A percentile compares a stretch with the other conserved stretches of the same genome.
Evolutionary conservation across 2,888 invertebrate species (phyloP).

Genomic region (Aethes cnicana): DNA sequence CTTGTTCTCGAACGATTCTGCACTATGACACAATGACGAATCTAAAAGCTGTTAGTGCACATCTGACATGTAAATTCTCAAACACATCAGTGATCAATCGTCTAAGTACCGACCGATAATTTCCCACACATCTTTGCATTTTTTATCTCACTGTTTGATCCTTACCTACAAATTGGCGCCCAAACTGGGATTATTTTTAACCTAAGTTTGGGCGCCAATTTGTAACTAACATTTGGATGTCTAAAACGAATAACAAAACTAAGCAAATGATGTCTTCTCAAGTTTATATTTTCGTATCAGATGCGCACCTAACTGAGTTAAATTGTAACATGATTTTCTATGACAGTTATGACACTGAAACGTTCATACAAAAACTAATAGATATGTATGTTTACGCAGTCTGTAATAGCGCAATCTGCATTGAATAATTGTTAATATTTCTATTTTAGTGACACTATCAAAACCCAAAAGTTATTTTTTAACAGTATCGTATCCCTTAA

Average conservation of each 20-base stretch:
- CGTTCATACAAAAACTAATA: constrained; percentile 51
- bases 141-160: too few relatives aligned
- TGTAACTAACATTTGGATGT: too few relatives aligned
- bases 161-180: too few relatives aligned
- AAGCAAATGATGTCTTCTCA: too few relatives aligned
- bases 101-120: too few relatives aligned
- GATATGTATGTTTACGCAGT: constrained; percentile 57
- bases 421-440: neutral
- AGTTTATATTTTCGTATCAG: neutral
- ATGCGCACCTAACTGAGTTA: constrained; percentile 15
- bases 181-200: too few relatives aligned
- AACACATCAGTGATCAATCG: too few relatives aligned
- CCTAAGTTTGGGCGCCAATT: too few relatives aligned
- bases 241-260: too few relatives aligned
- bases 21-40: constrained; percentile 9
- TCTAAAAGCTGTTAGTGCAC: constrained; percentile 16
- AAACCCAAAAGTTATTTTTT: neutral
- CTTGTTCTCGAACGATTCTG: constrained; percentile 14
- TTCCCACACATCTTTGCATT: too few relatives aligned
- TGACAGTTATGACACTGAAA: constrained; percentile 35
- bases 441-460: constrained; percentile 5
- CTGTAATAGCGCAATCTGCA: constrained; percentile 38
- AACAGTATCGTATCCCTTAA: constrained; percentile 4
- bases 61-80: neutral
- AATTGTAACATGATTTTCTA: constrained; percentile 1